phyloP scores from a whole-genome alignment of 2,797 vertebrate species.

The Capromys pilorides region DNA sequence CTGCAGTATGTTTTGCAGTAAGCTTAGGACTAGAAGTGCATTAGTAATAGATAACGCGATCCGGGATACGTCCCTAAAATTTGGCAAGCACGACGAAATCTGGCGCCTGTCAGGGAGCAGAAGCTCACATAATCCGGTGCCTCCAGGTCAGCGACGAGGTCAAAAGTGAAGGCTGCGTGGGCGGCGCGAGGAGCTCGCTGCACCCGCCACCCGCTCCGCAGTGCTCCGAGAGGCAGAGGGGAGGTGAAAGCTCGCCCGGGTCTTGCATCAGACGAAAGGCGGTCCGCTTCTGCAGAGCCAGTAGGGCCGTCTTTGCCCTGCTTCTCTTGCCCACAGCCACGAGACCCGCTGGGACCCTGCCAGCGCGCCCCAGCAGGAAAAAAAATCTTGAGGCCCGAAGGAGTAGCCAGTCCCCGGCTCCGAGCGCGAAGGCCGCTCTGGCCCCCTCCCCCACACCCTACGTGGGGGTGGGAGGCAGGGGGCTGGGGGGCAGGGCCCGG shows the following conservation, averaged over 20 bases:
- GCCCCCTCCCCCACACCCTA: background rate
- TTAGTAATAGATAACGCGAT: background rate
- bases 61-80: background rate
- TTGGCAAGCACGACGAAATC: background rate
- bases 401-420: background rate
- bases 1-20: background rate
- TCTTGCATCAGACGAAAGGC: conserved; percentile 86
- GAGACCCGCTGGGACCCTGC: background rate
- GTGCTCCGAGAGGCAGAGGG: background rate
- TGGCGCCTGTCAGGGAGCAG: background rate
- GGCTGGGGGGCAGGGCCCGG: background rate
- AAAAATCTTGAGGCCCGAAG: background rate
- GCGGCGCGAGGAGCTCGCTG: background rate
- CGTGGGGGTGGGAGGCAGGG: too few species aligned
- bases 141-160: background rate
- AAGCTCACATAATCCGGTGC: background rate
- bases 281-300: background rate
- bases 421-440: background rate
- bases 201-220: background rate
- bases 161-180: background rate
- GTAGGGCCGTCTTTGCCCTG: background rate
- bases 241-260: conserved; percentile 55
- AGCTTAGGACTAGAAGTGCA: background rate
- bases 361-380: background rate
- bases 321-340: conserved; percentile 17